These are phyloP conservation scores for Brachionus rubens DNA, from an alignment of 1,140 invertebrate species.

Conservation along the genomic window DNA sequence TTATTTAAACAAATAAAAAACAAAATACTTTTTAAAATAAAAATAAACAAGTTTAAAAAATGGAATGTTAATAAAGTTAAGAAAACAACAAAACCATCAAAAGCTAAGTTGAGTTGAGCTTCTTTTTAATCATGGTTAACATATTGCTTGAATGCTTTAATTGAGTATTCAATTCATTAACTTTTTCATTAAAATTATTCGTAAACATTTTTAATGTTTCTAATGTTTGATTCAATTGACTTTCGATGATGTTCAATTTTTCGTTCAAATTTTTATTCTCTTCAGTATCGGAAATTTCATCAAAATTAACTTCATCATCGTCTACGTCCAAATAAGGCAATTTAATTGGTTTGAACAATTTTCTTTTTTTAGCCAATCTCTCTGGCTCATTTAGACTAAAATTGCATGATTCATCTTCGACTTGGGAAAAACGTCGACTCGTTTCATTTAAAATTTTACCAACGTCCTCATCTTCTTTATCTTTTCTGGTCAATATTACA, in stretches of 20 bases:
- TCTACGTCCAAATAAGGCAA: background rate
- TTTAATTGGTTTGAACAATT: conserved; percentile 13
- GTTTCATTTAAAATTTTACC: no score
- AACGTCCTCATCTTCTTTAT: no score
- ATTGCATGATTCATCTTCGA: background rate
- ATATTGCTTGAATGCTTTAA: background rate
- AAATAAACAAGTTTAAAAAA: no score
- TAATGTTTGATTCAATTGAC: background rate
- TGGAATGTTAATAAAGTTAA: background rate
- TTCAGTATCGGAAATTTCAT: background rate
- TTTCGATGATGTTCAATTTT: background rate
- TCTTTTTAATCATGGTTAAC: conserved; percentile 1
- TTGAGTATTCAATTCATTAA: conserved; percentile 10
- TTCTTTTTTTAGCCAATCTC: conserved; percentile 16
- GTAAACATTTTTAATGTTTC: background rate
- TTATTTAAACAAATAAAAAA: no score
- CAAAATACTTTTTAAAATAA: no score
- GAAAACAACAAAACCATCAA: background rate
- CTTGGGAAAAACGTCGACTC: no score
- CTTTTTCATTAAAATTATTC: background rate
- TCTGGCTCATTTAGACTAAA: background rate
- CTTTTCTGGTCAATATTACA: no score
- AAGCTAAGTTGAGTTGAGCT: background rate
- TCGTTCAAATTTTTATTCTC: background rate
- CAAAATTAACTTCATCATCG: background rate